Base-by-base conservation (phyloP, 2,113 vertebrate genomes). In the Psophia crepitans region DNA sequence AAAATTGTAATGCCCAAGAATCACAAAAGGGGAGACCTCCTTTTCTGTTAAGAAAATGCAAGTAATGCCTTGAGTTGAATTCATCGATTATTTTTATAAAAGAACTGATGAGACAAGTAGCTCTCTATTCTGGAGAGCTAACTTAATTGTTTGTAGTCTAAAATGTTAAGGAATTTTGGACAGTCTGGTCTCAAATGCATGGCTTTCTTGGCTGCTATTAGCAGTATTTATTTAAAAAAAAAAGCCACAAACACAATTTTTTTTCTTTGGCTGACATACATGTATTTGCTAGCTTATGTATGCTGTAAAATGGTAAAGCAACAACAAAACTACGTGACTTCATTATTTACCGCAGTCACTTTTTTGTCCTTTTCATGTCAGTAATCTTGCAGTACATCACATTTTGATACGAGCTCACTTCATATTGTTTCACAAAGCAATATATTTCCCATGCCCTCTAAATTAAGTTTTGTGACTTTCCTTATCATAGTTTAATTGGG, bases 191-290 rank as follows among this genome's bases (percentile, higher is more conserved):
- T 77, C 35, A 65, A 44, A 49, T 80, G 24, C 27, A 30, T 73
- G 44, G 5, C 15, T 63, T 2, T 74, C n/a, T 43, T 64, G 28
- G 16, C 28, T 2, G 1, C 39, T 11, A 6, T 20, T 53, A 73
- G 44, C 28, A 66, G 27, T 51, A 30, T 51, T 73, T 44, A 5
- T 26, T 0, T 5, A 35, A 51, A 46, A 20, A 48, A 63, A 70
- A 32, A 37, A 35, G 5, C 5, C 14, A 6, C 30, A 57, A 64
- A 4, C 33, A 3, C 12, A 2, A 9, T 2, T 2, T 46, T 87
- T 77, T 76, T 26, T 76, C 12, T 33, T 5, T 79, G 51, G 8
- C 19, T 53, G 12, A 7, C 20, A 9, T 46, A 18, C 3, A 2
- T 53, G 7, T 43, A 15, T 68, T 81, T 86, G 17, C 37, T 84